Percentiles rank a stretch among this genome's conserved stretches.
These are phyloP conservation scores for Drosophila tanythrix DNA, from an alignment of 2,888 invertebrate species.

Conservation along the genomic window DNA sequence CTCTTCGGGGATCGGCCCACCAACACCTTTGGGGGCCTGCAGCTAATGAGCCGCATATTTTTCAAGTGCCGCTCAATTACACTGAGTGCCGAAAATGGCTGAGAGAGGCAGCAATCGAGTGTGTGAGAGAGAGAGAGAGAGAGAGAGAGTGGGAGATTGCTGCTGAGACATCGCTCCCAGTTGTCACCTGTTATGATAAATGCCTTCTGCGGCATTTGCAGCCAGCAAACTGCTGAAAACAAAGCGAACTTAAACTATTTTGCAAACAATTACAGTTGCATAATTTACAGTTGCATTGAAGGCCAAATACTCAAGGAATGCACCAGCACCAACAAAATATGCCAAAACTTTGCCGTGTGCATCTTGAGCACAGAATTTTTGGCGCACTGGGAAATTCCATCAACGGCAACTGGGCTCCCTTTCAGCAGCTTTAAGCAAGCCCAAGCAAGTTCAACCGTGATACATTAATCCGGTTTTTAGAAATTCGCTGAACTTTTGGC, in stretches of 20 bases:
- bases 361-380: neutral
- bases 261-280: conserved; percentile 52
- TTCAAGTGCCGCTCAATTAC: conserved; percentile 78
- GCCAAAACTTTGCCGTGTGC: conserved; percentile 38
- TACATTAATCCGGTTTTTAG: neutral
- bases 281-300: conserved; percentile 59
- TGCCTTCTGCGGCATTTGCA: conserved; percentile 53
- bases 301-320: conserved; percentile 35
- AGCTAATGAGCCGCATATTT: conserved; percentile 79
- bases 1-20: conserved; percentile 29
- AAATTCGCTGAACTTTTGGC: neutral
- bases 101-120: neutral
- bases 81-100: conserved; percentile 67
- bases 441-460: neutral
- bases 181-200: conserved; percentile 51
- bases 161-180: conserved; percentile 10
- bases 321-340: conserved; percentile 34
- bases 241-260: conserved; percentile 53
- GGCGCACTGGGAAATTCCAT: neutral
- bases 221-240: conserved; percentile 23
- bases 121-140: conserved; percentile 1
- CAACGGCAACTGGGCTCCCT: neutral
- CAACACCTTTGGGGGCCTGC: conserved; percentile 56
- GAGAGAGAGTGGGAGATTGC: neutral
- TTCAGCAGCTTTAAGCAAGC: conserved; percentile 12